Base-by-base conservation (phyloP, 2,113 vertebrate genomes). In the Mionectes macconnelli region DNA sequence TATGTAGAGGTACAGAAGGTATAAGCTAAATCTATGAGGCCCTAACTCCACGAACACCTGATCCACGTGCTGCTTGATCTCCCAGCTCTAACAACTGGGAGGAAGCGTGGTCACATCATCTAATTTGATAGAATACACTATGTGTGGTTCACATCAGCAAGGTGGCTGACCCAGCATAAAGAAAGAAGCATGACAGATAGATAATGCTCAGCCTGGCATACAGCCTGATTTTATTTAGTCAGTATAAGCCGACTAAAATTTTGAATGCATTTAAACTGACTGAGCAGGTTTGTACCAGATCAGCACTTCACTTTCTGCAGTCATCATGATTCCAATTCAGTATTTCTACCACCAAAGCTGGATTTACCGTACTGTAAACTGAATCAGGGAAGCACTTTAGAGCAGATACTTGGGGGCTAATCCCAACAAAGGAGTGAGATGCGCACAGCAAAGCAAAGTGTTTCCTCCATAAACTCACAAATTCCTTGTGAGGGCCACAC, bases 321-420 rank as follows among this genome's bases (percentile, higher is more conserved):
- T 44, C 35, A 33, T 2, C 9, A 57, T 0, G 1, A 56, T 77
- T 77, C 30, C 1, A 0, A 44, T 45, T 78, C 6, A 28, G 47
- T 40, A 86, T 63, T 88, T 84, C 9, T 4, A 77, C 55, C 11
- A 37, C 31, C 53, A 79, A 56, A 69, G 44, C 30, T 1, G 3
- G 31, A 83, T 80, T 69, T 69, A 45, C 16, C 15, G 31, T 52
- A 37, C 11, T 53, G 1, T 35, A 67, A 67, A 7, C 33, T 82
- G 42, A 87, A 84, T 21, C 13, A 60, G 24, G 30, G 21, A 75
- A 89, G 25, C 31, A 85, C 39, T 37, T 72, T 25, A 91, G 22
- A 3, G 5, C 27, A 75, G 53, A 40, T 33, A 76, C 20, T 2
- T 4, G 59, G 45, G 27, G 16, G 31, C 44, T 64, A 62, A 85